Evolutionary conservation across 2,113 vertebrate genomes (phyloP).

Genomic region (Hypocryptadius cinnamomeus): DNA sequence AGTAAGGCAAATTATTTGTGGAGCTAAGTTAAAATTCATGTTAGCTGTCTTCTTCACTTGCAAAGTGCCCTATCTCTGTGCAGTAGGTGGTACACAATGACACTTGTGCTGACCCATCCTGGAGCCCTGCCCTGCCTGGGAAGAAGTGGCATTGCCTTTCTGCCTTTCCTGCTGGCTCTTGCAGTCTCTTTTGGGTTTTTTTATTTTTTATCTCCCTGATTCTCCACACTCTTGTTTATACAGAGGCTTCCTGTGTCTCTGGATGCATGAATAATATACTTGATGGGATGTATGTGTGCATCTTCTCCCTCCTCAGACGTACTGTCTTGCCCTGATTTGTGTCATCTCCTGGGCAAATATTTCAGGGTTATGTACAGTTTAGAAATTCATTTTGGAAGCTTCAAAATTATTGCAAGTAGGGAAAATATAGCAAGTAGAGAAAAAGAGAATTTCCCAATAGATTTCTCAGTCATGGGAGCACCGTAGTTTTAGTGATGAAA

Average conservation of each 20-base stretch:
- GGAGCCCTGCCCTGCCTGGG: background rate
- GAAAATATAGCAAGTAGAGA: background rate
- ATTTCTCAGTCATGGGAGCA: background rate
- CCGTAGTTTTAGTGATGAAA: background rate
- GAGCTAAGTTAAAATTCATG: background rate
- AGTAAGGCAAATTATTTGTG: background rate
- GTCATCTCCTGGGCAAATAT: background rate
- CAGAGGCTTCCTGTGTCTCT: background rate
- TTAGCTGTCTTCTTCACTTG: background rate
- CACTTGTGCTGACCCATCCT: background rate
- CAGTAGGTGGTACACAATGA: rapidly evolving
- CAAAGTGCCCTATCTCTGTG: rapidly evolving
- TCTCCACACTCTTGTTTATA: background rate
- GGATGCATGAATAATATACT: background rate
- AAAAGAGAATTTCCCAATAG: background rate
- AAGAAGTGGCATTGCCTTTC: background rate
- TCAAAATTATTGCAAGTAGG: background rate
- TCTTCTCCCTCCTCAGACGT: background rate
- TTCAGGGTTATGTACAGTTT: background rate
- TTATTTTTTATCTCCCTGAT: background rate
- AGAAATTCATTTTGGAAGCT: background rate
- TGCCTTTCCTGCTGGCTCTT: background rate
- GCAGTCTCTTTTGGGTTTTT: too few relatives aligned
- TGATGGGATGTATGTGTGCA: background rate
- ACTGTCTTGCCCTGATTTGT: background rate